These are phyloP conservation scores for Poicephalus gulielmi DNA, from an alignment of 2,113 vertebrate genomes.

Conservation along the genomic window DNA sequence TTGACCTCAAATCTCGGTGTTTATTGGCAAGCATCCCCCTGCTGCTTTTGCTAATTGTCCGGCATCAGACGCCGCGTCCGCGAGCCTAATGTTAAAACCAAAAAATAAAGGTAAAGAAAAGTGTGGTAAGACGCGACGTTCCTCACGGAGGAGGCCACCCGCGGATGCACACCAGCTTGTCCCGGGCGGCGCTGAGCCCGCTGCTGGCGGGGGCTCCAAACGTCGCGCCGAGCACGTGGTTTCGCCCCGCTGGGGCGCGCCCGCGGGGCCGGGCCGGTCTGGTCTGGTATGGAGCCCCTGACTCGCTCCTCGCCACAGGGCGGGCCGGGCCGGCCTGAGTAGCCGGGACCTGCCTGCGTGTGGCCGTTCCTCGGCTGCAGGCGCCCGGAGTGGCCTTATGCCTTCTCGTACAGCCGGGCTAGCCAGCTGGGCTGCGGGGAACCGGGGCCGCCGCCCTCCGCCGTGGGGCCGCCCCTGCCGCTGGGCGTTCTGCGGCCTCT, in stretches of 20 bases:
- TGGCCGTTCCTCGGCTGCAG: not conserved
- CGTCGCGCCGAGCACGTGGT: not conserved
- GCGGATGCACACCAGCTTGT: no score
- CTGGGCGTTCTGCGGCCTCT: not conserved
- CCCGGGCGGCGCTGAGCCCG: not conserved
- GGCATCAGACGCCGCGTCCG: not conserved
- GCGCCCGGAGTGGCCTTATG: not conserved
- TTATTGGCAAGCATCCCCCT: conserved; percentile 42
- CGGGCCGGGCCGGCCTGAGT: not conserved
- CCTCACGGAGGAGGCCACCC: not conserved
- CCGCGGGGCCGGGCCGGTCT: not conserved
- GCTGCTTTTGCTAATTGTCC: conserved; percentile 41
- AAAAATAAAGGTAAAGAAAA: not conserved
- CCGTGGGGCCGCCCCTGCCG: not conserved
- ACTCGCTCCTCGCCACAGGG: not conserved
- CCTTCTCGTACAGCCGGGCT: not conserved
- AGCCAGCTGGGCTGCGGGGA: not conserved
- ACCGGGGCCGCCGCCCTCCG: not conserved
- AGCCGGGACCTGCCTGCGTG: not conserved
- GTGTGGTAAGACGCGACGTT: not conserved
- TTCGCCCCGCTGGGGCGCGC: not conserved
- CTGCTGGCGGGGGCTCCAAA: not conserved
- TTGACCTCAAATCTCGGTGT: conserved; percentile 37
- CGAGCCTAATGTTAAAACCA: not conserved
- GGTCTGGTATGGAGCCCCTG: not conserved